Percentiles rank a stretch among this genome's conserved stretches.
Conservation (phyloP, 2,888 invertebrate genomes). For the Peribatodes rhomboidaria region DNA sequence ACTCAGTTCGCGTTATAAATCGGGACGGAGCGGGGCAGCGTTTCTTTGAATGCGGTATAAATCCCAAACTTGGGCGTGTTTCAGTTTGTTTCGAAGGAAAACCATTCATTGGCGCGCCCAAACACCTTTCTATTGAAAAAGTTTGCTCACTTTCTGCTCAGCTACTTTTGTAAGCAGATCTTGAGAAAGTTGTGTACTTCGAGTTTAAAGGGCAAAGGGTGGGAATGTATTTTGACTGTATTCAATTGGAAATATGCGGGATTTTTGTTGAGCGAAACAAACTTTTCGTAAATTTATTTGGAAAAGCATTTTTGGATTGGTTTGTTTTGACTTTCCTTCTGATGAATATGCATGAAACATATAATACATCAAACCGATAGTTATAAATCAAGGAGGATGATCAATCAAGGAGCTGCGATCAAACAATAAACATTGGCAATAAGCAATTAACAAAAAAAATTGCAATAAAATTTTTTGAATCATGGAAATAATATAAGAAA, state of each 20-base stretch:
- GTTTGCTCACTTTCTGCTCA: conserved; percentile 31
- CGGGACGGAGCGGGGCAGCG: conserved; percentile 1
- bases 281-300: not conserved
- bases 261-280: not conserved
- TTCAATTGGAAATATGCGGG: conserved; percentile 4
- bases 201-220: conserved; percentile 24
- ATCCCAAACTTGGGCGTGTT: conserved; percentile 16
- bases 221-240: conserved; percentile 19
- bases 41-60: conserved; percentile 27
- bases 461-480: too few species aligned
- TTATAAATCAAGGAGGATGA: too few species aligned
- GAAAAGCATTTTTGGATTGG: too few species aligned
- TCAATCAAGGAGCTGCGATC: too few species aligned
- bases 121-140: conserved; percentile 39
- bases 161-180: conserved; percentile 25
- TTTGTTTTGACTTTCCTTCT: too few species aligned
- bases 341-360: too few species aligned
- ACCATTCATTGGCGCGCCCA: conserved; percentile 35
- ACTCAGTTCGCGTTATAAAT: conserved; percentile 9
- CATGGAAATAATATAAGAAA: too few species aligned
- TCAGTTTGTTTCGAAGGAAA: conserved; percentile 23
- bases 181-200: conserved; percentile 13
- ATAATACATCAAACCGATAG: too few species aligned
- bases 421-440: too few species aligned
- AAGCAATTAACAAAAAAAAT: too few species aligned